Conservation (phyloP, 2,888 invertebrate genomes). For the Dorcus hopei region DNA sequence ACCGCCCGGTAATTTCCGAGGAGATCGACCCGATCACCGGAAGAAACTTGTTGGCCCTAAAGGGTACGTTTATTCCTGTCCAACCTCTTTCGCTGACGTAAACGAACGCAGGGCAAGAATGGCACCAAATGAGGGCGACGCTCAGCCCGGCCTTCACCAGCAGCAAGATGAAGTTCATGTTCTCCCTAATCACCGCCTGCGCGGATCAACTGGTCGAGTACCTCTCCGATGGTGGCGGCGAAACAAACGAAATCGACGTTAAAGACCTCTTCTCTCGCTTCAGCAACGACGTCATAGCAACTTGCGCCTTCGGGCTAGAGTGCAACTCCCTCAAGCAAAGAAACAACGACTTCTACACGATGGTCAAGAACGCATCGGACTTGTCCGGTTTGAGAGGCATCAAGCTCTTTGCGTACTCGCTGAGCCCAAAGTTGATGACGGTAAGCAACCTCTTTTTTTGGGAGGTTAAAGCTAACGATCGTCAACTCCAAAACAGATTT, state of each 20-base stretch:
- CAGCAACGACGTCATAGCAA: constrained; percentile 52
- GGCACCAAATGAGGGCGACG: constrained; percentile 44
- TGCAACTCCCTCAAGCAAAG: constrained; percentile 52
- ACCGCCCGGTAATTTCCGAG: no score
- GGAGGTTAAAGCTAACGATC: not conserved
- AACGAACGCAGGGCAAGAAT: constrained; percentile 24
- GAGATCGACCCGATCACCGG: no score
- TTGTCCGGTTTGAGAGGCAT: no score
- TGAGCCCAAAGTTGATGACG: no score
- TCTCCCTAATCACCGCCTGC: constrained; percentile 28
- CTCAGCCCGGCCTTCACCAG: constrained; percentile 42
- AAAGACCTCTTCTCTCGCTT: constrained; percentile 50
- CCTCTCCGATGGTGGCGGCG: constrained; percentile 24
- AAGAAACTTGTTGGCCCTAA: no score
- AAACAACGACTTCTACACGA: constrained; percentile 53
- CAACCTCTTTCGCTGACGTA: no score
- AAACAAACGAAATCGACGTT: constrained; percentile 37
- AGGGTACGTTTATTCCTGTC: no score
- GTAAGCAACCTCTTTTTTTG: not conserved
- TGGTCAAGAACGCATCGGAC: constrained; percentile 36
- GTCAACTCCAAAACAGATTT: not conserved
- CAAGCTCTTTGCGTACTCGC: no score
- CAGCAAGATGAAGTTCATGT: constrained; percentile 40
- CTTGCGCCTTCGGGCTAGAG: constrained; percentile 51
- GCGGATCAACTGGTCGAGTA: constrained; percentile 23